Evolutionary conservation across 2,888 invertebrate genomes (phyloP), one percentile per base, ranked within the genome.

Genomic region (Amiota communis): DNA sequence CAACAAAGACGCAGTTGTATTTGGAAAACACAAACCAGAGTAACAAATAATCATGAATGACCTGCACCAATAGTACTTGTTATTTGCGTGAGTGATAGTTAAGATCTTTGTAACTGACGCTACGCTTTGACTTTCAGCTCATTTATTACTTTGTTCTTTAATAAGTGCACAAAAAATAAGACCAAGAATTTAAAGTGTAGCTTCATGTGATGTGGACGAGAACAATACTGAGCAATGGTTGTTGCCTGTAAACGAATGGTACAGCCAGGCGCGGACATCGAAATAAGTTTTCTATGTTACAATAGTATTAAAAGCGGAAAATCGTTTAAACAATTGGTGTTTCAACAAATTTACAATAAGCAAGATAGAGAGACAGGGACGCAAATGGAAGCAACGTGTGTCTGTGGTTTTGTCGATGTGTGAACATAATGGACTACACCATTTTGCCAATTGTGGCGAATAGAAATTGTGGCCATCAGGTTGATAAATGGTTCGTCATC

Each of bases 31-130:
- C 72, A 80, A 74, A 75, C 75, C 79, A 78, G 77, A 78, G 83
- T 80, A 83, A 80, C 82, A 86, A 86, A 84, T 86, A 86, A 86
- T 85, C 86, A 86, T 86, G 84, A 84, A 85, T 84, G 83, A 79
- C n/a, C n/a, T n/a, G n/a, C n/a, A n/a, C n/a, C n/a, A n/a, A n/a
- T n/a, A n/a, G n/a, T n/a, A n/a, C n/a, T n/a, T n/a, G n/a, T n/a
- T n/a, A n/a, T n/a, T n/a, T n/a, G n/a, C n/a, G n/a, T n/a, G n/a
- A n/a, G n/a, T n/a, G n/a, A n/a, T n/a, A n/a, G n/a, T n/a, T n/a
- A n/a, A n/a, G n/a, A n/a, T n/a, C n/a, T n/a, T n/a, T n/a, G n/a
- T n/a, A n/a, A n/a, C n/a, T n/a, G n/a, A n/a, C n/a, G n/a, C n/a
- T n/a, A n/a, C n/a, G n/a, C n/a, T 23, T 23, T 23, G 2, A 23